Percentiles rank a stretch among this genome's conserved stretches.
phyloP scores from a whole-genome alignment of 2,888 invertebrate genomes.

The Steinernema carpocapsae region DNA sequence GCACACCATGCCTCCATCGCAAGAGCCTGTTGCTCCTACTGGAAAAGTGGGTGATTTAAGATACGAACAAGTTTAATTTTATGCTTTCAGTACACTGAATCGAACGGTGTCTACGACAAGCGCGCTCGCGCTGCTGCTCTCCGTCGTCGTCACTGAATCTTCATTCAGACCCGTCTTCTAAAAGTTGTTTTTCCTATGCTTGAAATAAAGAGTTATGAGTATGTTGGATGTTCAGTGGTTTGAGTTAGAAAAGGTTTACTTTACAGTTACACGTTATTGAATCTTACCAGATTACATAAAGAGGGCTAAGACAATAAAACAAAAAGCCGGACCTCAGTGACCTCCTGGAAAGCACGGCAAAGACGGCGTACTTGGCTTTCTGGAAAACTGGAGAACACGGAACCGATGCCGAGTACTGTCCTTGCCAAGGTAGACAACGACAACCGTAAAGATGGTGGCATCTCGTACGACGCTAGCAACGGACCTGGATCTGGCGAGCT shows the following conservation, averaged over 20 bases:
- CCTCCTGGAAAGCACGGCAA: constrained; percentile 54
- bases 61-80: not conserved
- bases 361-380: constrained; percentile 55
- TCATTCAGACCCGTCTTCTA: too few species aligned
- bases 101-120: constrained; percentile 8
- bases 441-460: not conserved
- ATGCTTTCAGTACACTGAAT: not conserved
- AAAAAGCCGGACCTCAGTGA: constrained; percentile 51
- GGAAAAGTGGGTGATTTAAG: not conserved
- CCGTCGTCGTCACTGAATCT: constrained; percentile 14
- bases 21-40: constrained; percentile 6
- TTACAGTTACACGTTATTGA: too few species aligned
- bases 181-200: too few species aligned
- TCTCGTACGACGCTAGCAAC: not conserved
- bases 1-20: not conserved
- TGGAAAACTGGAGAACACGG: constrained; percentile 53
- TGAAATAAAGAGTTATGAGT: too few species aligned
- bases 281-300: too few species aligned
- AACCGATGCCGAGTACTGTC: constrained; percentile 52
- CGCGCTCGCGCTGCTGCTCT: constrained; percentile 32
- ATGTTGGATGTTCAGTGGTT: too few species aligned
- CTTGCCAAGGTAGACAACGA: constrained; percentile 37
- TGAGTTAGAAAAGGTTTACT: too few species aligned
- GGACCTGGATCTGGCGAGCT: not conserved
- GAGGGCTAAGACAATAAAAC: too few species aligned